A percentile compares a stretch with the other conserved stretches of the same genome.
phyloP scores from a whole-genome alignment of 2,113 vertebrate genomes.

The Chloropsis hardwickii region DNA sequence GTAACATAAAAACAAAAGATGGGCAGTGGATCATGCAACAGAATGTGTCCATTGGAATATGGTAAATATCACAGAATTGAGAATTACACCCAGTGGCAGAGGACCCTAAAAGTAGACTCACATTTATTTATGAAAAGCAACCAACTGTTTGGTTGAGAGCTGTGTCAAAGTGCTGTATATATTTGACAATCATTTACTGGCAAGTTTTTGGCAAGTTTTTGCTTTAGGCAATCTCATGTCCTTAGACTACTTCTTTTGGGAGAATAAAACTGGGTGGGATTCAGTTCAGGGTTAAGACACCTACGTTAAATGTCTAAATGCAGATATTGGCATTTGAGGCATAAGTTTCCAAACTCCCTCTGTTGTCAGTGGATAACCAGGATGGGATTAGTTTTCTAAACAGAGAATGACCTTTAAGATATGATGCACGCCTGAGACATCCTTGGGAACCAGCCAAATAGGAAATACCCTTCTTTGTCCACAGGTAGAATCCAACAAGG shows the following conservation, averaged over 20 bases:
- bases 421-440: background rate
- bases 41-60: background rate
- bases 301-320: slow-evolving; percentile 30
- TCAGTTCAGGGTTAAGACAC: slow-evolving; percentile 34
- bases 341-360: background rate
- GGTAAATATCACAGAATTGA: background rate
- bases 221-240: slow-evolving; percentile 17
- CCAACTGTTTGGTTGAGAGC: background rate
- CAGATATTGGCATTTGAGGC: background rate
- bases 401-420: background rate
- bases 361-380: background rate
- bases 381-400: background rate
- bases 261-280: background rate
- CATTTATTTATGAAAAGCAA: slow-evolving; percentile 14
- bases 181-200: slow-evolving; percentile 14
- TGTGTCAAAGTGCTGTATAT: slow-evolving; percentile 17
- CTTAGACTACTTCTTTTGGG: slow-evolving; percentile 1
- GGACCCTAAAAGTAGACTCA: background rate
- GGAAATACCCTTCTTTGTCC: background rate
- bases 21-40: background rate
- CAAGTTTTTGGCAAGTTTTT: slow-evolving; percentile 13
- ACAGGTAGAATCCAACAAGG: background rate
- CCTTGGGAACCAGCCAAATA: background rate
- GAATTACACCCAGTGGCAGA: background rate
- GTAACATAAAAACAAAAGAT: background rate